A percentile compares a stretch with the other conserved stretches of the same genome.
These are phyloP conservation scores for Theodoxus fluviatilis DNA, from an alignment of 2,888 invertebrate genomes.

Conservation along the genomic window DNA sequence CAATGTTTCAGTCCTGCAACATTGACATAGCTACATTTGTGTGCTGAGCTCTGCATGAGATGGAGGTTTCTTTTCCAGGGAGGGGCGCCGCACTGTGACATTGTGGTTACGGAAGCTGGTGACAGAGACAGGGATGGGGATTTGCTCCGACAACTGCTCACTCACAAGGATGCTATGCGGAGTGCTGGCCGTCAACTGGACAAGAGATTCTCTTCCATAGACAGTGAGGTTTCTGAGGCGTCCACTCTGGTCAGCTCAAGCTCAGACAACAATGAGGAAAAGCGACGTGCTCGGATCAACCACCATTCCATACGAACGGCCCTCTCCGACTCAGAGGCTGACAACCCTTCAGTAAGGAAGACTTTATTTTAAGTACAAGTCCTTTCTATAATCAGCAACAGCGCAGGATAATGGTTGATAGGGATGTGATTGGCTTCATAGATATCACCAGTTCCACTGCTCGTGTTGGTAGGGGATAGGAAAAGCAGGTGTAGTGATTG, in stretches of 20 bases:
- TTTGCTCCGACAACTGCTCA: slow-evolving; percentile 91
- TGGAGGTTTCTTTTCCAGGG: no score
- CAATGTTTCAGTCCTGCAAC: no score
- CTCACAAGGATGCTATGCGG: slow-evolving; percentile 83
- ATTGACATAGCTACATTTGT: slow-evolving; percentile 48
- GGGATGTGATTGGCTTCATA: no score
- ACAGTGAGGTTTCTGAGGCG: slow-evolving; percentile 82
- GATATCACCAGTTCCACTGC: no score
- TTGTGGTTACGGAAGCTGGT: slow-evolving; percentile 48
- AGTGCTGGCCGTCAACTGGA: slow-evolving; percentile 35
- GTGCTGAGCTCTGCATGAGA: no score
- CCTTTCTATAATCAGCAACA: no score
- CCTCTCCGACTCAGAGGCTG: slow-evolving; percentile 92
- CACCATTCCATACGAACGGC: slow-evolving; percentile 80
- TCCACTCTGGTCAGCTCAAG: slow-evolving; percentile 66
- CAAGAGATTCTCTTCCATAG: slow-evolving; percentile 76
- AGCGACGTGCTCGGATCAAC: slow-evolving; percentile 65
- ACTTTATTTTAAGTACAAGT: no score
- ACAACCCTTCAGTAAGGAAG: no score
- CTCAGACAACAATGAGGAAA: slow-evolving; percentile 49
- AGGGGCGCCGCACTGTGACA: slow-evolving; percentile 50
- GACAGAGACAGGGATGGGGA: slow-evolving; percentile 71
- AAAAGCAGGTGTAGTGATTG: no score
- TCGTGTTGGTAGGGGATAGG: no score
- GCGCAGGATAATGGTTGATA: no score